phyloP scores from a whole-genome alignment of 1,140 invertebrate species.

The Penaeus indicus region DNA sequence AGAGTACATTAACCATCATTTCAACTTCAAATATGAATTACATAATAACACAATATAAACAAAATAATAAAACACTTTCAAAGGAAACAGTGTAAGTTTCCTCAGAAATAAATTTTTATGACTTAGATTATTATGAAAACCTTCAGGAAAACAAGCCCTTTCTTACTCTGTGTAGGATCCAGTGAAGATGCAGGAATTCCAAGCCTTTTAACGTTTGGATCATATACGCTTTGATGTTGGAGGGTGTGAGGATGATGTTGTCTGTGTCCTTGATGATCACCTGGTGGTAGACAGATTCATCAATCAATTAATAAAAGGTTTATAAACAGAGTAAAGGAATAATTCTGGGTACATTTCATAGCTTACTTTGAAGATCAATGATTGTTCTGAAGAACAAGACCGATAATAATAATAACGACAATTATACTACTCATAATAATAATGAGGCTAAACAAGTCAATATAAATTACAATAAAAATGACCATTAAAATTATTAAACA shows the following conservation, averaged over 20 bases:
- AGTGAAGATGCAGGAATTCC: conserved; percentile 95
- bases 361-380: not conserved
- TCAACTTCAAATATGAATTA: no score
- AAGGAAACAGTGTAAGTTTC: not conserved
- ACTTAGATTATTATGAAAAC: not conserved
- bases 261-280: conserved; percentile 76
- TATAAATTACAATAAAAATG: no score
- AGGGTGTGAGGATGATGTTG: conserved; percentile 82
- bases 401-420: no score
- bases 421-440: no score
- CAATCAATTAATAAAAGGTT: conserved; percentile 14
- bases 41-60: no score
- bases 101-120: not conserved
- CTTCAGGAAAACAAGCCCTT: conserved; percentile 69
- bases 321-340: not conserved
- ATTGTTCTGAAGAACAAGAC: not conserved
- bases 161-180: conserved; percentile 90
- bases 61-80: not conserved
- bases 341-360: not conserved
- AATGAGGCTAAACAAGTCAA: no score
- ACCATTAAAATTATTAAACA: conserved; percentile 67
- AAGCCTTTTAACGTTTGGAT: conserved; percentile 95
- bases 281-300: conserved; percentile 67
- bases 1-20: not conserved
- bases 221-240: conserved; percentile 96